phyloP scores from a whole-genome alignment of 2,797 vertebrate genomes.

The Tarsius wallacei region DNA sequence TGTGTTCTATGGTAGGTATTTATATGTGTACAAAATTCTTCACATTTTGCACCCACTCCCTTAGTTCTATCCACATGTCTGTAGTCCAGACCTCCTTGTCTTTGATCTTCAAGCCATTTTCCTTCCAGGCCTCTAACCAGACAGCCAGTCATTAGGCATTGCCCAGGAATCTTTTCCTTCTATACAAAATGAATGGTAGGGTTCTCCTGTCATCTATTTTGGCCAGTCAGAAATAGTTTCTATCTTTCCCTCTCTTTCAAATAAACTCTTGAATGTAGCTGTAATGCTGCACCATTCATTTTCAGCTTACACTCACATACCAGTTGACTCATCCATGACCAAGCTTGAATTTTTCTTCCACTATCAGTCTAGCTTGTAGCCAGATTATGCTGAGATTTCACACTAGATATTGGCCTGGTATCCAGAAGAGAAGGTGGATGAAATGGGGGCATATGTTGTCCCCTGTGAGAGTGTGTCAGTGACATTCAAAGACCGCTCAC shows the following conservation, averaged over 20 bases:
- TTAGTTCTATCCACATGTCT: not conserved
- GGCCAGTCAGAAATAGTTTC: not conserved
- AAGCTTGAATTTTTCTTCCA: no score
- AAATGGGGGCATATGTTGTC: not conserved
- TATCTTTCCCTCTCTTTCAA: not conserved
- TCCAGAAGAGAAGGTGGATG: not conserved
- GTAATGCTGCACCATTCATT: accelerated
- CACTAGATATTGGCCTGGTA: not conserved
- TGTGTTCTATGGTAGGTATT: not conserved
- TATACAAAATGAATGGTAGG: not conserved
- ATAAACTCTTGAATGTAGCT: not conserved
- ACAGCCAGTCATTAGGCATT: not conserved
- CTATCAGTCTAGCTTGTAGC: not conserved
- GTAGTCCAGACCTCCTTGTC: not conserved
- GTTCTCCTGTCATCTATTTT: not conserved
- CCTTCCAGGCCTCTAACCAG: not conserved
- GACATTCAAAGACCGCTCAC: constrained; percentile 94
- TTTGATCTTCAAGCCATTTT: not conserved
- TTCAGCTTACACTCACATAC: not conserved
- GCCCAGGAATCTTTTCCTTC: not conserved
- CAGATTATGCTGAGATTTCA: not conserved
- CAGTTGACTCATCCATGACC: not conserved
- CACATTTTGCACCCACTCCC: not conserved
- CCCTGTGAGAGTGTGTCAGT: not conserved
- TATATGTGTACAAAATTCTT: not conserved